phyloP scores from a whole-genome alignment of 2,888 invertebrate genomes.

The Meteorus cinctellus region DNA sequence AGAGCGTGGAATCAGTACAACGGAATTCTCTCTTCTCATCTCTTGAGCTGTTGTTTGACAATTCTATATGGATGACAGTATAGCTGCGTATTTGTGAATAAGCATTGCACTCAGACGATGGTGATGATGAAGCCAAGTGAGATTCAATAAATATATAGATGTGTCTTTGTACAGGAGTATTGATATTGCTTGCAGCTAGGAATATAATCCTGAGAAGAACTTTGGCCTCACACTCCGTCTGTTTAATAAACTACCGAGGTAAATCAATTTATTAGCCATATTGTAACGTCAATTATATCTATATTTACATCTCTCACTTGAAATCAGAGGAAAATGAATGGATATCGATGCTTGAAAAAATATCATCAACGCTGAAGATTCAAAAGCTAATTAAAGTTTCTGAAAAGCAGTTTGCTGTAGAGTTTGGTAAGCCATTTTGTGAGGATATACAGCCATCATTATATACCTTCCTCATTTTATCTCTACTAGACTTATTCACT shows the following conservation, averaged over 20 bases:
- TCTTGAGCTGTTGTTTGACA: conserved; percentile 38
- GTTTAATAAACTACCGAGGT: too few species aligned
- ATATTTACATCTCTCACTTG: too few species aligned
- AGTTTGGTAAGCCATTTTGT: conserved; percentile 32
- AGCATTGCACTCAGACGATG: conserved; percentile 42
- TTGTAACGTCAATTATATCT: too few species aligned
- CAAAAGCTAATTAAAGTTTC: conserved; percentile 54
- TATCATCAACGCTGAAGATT: conserved; percentile 52
- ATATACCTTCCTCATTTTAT: background rate
- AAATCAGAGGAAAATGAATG: too few species aligned
- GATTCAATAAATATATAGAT: too few species aligned
- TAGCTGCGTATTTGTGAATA: conserved; percentile 35
- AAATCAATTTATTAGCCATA: too few species aligned
- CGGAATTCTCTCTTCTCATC: conserved; percentile 46
- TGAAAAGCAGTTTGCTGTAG: conserved; percentile 39
- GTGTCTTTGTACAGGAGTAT: too few species aligned
- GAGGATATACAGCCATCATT: background rate
- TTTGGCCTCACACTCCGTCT: too few species aligned
- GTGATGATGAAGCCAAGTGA: background rate
- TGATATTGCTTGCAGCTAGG: too few species aligned
- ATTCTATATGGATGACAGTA: conserved; percentile 46
- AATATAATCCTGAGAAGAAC: too few species aligned
- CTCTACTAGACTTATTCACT: background rate
- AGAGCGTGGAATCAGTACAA: conserved; percentile 50
- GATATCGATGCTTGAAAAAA: background rate